Evolutionary conservation across 2,797 vertebrate species (phyloP), one percentile per base, ranked within the genome.

Genomic region (Phataginus tetradactyla): DNA sequence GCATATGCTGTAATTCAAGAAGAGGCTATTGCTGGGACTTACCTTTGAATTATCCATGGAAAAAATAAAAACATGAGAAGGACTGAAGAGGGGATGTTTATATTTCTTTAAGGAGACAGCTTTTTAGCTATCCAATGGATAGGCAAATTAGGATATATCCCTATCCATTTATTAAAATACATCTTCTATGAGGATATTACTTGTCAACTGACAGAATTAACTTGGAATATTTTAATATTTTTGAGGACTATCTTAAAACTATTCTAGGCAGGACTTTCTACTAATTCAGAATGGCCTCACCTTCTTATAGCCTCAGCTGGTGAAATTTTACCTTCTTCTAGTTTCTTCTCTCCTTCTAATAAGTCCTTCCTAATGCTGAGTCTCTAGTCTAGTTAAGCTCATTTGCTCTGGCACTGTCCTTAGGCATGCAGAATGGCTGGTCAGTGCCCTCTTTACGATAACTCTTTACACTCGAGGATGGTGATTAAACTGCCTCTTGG

Each of bases 361-460:
- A 79, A 92, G 32, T 88, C 2, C 7, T 88, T 91, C 64, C n/a
- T 84, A 72, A 53, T 68, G 49, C 55, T 39, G 23, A 91, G 42
- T 84, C 25, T 86, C 53, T 96, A 79, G 51, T 92, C 57, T 87
- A 85, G 53, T 85, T 96, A 95, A 89, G 79, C 89, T 91, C 71
- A 63, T 96, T 97, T 91, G 53, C 90, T 93, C 42, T 86, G 68
- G 39, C 64, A 79, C 39, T 72, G n/a, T 95, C 86, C 63, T 95
- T 91, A 91, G 77, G 75, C 66, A 85, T 72, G 42, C 80, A 88
- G 77, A 95, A 90, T 25, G 66, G 95, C 95, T 93, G 86, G 51
- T 96, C 90, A 95, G 84, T 93, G 77, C 57, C 61, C 92, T 94
- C 93, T 96, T 98, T 94, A 97, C 92, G 57, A 53, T 87, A 83